Evolutionary conservation across 2,888 invertebrate genomes (phyloP).

Genomic region (Schizotus pectinicornis): DNA sequence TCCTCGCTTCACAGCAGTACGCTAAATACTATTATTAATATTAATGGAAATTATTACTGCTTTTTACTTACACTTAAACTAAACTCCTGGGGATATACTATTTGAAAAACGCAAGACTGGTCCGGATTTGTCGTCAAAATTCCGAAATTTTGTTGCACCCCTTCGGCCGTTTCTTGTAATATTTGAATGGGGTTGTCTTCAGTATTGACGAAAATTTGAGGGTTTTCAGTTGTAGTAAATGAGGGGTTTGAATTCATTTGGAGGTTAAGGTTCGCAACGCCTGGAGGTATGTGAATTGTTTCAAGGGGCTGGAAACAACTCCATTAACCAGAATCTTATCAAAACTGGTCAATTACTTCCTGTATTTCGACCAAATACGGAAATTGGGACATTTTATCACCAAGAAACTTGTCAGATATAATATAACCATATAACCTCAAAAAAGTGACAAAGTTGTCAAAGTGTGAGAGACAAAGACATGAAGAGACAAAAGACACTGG

Average conservation of each 20-base stretch:
- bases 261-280: neutral
- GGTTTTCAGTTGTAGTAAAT: neutral
- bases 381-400: too few species aligned
- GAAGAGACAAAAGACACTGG: too few species aligned
- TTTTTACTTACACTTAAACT: conserved; percentile 43
- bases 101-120: conserved; percentile 33
- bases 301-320: conserved; percentile 10
- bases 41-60: conserved; percentile 4
- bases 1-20: conserved; percentile 43
- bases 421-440: too few species aligned
- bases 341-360: neutral
- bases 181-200: conserved; percentile 3
- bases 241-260: neutral
- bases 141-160: neutral
- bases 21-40: conserved; percentile 34
- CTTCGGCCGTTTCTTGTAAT: neutral
- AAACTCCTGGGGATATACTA: conserved; percentile 52
- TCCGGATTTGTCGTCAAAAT: conserved; percentile 2
- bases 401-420: too few species aligned
- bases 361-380: too few species aligned
- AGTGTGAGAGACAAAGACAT: too few species aligned
- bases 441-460: too few species aligned
- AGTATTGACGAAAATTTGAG: conserved; percentile 2
- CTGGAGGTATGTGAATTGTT: conserved; percentile 5
- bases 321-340: neutral